A percentile compares a stretch with the other conserved stretches of the same genome.
These are phyloP conservation scores for Cuniculus paca DNA, from an alignment of 2,797 vertebrate genomes.

Conservation along the genomic window DNA sequence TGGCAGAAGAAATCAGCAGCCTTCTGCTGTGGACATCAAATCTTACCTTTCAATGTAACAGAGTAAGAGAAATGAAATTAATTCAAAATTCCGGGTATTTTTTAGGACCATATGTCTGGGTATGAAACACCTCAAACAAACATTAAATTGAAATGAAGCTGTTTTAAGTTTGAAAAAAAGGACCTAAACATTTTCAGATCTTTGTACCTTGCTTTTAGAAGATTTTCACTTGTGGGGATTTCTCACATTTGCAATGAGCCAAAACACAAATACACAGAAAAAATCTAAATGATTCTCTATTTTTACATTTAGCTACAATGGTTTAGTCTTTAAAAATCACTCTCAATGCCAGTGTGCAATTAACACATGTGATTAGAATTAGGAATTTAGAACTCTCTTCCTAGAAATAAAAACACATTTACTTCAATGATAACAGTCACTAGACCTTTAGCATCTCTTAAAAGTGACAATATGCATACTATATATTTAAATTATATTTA, in stretches of 20 bases:
- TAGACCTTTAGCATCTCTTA: background rate
- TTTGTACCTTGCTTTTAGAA: slow-evolving; percentile 68
- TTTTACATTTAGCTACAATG: slow-evolving; percentile 10
- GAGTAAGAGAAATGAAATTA: slow-evolving; percentile 22
- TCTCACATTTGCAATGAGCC: slow-evolving; percentile 54
- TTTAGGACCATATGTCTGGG: background rate
- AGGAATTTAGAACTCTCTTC: slow-evolving; percentile 42
- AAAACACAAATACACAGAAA: slow-evolving; percentile 58
- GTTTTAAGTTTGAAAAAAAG: slow-evolving; percentile 69
- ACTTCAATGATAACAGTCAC: slow-evolving; percentile 13
- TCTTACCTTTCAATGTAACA: background rate
- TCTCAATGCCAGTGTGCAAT: background rate
- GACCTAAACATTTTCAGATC: slow-evolving; percentile 85
- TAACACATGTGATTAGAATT: slow-evolving; percentile 30
- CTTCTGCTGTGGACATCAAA: background rate
- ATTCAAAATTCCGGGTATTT: slow-evolving; percentile 34
- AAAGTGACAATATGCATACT: background rate
- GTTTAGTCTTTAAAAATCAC: background rate
- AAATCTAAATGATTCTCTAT: slow-evolving; percentile 42
- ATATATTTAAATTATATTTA: background rate
- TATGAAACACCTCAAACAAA: slow-evolving; percentile 18
- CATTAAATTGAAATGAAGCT: slow-evolving; percentile 71
- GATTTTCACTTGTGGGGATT: slow-evolving; percentile 63
- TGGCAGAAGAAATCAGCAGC: background rate
- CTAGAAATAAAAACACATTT: slow-evolving; percentile 23